Evolutionary conservation across 2,888 invertebrate genomes (phyloP).

Genomic region (Abscondita cerata): DNA sequence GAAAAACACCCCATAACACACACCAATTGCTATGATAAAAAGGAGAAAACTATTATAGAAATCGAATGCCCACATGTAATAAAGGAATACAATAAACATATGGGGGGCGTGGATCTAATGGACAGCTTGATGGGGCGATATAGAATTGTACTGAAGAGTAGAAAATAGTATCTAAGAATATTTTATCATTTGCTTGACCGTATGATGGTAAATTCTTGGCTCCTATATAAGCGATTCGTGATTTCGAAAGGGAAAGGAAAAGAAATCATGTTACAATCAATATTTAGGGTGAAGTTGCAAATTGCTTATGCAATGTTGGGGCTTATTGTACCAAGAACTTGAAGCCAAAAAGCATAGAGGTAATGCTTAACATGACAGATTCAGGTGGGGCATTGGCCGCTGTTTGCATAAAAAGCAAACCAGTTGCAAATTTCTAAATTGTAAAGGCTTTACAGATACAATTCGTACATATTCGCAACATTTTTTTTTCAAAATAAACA

Average conservation of each 20-base stretch:
- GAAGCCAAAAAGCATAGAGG: too few species aligned
- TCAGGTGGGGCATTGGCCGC: too few species aligned
- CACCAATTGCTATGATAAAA: constrained; percentile 1
- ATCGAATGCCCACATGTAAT: not conserved
- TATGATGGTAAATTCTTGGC: not conserved
- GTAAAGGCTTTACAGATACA: too few species aligned
- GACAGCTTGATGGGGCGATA: not conserved
- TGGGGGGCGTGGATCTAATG: not conserved
- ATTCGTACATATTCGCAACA: too few species aligned
- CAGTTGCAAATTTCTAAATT: too few species aligned
- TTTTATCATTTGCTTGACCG: not conserved
- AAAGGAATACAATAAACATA: not conserved
- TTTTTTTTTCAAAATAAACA: too few species aligned
- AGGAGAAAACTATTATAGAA: not conserved
- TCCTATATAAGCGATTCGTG: not conserved
- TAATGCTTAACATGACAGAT: too few species aligned
- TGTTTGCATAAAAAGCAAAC: too few species aligned
- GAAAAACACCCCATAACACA: constrained; percentile 41
- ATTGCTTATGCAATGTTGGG: not conserved
- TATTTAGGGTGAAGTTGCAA: not conserved
- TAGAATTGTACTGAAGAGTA: not conserved
- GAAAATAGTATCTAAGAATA: not conserved
- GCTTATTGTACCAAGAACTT: too few species aligned
- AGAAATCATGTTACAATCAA: not conserved
- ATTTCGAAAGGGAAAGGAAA: not conserved